phyloP scores from a whole-genome alignment of 2,888 invertebrate genomes.

The Leucania comma region DNA sequence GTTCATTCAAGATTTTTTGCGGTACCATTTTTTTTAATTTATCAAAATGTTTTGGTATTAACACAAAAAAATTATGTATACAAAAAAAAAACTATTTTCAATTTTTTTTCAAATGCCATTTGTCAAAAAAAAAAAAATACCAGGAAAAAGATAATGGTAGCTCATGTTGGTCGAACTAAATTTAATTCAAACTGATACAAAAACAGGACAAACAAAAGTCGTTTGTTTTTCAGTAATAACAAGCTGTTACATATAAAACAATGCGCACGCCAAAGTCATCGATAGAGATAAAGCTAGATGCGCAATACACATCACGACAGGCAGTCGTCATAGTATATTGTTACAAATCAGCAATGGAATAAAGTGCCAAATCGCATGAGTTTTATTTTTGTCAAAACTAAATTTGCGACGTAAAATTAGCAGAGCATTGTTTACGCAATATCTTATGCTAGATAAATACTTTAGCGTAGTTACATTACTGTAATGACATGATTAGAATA shows the following conservation, averaged over 20 bases:
- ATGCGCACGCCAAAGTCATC: no score
- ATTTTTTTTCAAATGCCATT: no score
- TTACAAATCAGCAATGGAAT: conserved; percentile 37
- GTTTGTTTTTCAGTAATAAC: background rate
- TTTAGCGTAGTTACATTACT: conserved; percentile 11
- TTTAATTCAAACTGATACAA: background rate
- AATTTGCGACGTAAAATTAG: conserved; percentile 31
- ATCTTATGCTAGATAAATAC: conserved; percentile 19
- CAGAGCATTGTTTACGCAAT: conserved; percentile 51
- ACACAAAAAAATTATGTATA: no score
- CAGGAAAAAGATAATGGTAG: no score
- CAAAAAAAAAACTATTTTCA: no score
- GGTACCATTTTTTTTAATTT: no score
- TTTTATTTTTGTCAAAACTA: conserved; percentile 47
- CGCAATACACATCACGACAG: conserved; percentile 11
- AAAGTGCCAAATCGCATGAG: conserved; percentile 62
- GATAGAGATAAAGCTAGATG: conserved; percentile 3
- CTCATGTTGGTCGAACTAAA: background rate
- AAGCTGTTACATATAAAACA: background rate
- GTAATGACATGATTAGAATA: conserved; percentile 8
- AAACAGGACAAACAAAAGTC: background rate
- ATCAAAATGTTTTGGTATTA: no score
- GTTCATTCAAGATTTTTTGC: no score
- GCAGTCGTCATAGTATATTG: conserved; percentile 4
- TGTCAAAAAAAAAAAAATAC: no score